A percentile compares a stretch with the other conserved stretches of the same genome.
Evolutionary conservation across 2,113 vertebrate genomes (phyloP).

Genomic region (Saguinus midas): DNA sequence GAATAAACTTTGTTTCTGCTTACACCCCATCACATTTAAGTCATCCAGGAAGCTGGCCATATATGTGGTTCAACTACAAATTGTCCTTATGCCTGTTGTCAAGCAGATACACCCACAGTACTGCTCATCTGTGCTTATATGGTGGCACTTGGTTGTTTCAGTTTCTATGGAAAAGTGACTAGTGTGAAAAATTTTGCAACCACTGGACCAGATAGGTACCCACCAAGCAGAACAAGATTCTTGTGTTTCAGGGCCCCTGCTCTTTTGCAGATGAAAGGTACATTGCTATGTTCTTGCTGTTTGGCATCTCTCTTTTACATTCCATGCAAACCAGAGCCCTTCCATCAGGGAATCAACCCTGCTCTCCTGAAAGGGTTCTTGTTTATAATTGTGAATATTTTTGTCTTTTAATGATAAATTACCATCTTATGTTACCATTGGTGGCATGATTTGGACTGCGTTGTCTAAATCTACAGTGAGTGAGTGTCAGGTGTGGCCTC

Average conservation of each 20-base stretch:
- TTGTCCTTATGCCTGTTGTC: not conserved
- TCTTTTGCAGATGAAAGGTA: not conserved
- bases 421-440: too few species aligned
- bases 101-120: accelerated
- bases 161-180: not conserved
- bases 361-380: too few species aligned
- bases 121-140: accelerated
- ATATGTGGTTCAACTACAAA: accelerated
- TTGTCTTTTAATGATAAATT: too few species aligned
- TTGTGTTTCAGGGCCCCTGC: not conserved
- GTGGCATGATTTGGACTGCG: too few species aligned
- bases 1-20: not conserved
- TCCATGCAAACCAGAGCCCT: not conserved
- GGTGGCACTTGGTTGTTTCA: not conserved
- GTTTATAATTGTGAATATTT: too few species aligned
- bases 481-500: not conserved
- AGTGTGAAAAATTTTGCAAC: not conserved
- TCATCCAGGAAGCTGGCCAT: not conserved
- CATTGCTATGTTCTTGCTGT: accelerated
- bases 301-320: not conserved
- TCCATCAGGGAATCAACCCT: not conserved
- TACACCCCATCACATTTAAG: not conserved
- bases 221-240: not conserved
- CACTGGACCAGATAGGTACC: not conserved
- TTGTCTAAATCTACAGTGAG: too few species aligned